Percentiles rank a stretch among this genome's conserved stretches.
Evolutionary conservation across 2,113 vertebrate species (phyloP).

Genomic region (Entomyzon cyanotis): DNA sequence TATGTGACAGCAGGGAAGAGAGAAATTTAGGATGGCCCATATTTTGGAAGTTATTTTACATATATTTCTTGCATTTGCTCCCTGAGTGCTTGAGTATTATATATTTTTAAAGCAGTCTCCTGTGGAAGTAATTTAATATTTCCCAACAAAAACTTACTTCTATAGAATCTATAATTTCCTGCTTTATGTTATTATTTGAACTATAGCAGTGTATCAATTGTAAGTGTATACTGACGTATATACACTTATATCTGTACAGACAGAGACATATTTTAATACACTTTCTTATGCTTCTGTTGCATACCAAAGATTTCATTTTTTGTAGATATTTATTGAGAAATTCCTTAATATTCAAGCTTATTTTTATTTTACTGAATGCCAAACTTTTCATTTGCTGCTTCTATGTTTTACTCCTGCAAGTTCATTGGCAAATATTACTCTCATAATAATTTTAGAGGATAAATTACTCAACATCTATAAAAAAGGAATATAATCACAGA

Average conservation of each 20-base stretch:
- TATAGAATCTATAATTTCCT: not conserved
- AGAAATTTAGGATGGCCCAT: not conserved
- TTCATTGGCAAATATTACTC: not conserved
- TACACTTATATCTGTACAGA: not conserved
- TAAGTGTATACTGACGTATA: not conserved
- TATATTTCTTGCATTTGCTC: not conserved
- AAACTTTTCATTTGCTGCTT: not conserved
- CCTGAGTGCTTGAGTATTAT: not conserved
- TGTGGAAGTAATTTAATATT: not conserved
- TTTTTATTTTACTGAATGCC: not conserved
- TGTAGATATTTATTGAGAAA: not conserved
- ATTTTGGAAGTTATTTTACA: not conserved
- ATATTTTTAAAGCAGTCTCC: not conserved
- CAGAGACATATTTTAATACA: not conserved
- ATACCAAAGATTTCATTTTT: not conserved
- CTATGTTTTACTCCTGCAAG: not conserved
- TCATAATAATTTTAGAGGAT: not conserved
- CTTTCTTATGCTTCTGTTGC: not conserved
- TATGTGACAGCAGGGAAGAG: not conserved
- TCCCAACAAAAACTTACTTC: not conserved
- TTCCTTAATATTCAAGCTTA: not conserved
- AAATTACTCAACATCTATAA: not conserved
- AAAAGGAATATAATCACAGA: not conserved
- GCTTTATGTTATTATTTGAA: not conserved
- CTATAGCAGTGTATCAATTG: not conserved